These are phyloP conservation scores for Crocodylus rhombifer DNA, from an alignment of 2,797 vertebrate species.

Conservation along the genomic window DNA sequence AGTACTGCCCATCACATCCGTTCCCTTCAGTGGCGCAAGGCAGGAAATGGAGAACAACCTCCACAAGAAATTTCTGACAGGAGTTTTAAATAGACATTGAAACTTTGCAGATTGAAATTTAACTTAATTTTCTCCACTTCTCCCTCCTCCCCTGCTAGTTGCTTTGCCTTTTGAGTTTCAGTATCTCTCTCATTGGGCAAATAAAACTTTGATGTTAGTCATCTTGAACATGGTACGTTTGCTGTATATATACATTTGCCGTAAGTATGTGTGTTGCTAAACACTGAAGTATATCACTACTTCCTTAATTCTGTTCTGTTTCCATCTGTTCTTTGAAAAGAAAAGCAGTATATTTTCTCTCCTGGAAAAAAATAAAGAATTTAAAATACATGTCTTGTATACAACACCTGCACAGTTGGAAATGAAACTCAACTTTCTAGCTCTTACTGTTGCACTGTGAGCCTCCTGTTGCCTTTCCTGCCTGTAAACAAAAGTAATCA, in stretches of 20 bases:
- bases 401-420: constrained; percentile 70
- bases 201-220: neutral
- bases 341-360: neutral
- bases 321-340: constrained; percentile 18
- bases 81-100: neutral
- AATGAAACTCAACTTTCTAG: constrained; percentile 58
- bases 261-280: neutral
- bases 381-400: constrained; percentile 36
- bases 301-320: neutral
- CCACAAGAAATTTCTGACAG: neutral
- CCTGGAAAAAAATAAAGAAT: constrained; percentile 14
- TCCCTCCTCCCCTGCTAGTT: neutral
- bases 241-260: neutral
- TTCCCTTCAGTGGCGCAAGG: neutral
- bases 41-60: neutral
- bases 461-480: constrained; percentile 75
- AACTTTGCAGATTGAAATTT: neutral
- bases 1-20: neutral
- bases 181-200: neutral
- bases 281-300: neutral
- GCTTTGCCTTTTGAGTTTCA: neutral
- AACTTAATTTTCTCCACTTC: neutral
- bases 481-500: constrained; percentile 73
- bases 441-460: constrained; percentile 50
- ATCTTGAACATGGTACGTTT: neutral